A percentile compares a stretch with the other conserved stretches of the same genome.
These are phyloP conservation scores for Halcyon leucocephala DNA, from an alignment of 2,797 vertebrate species.

Conservation along the genomic window DNA sequence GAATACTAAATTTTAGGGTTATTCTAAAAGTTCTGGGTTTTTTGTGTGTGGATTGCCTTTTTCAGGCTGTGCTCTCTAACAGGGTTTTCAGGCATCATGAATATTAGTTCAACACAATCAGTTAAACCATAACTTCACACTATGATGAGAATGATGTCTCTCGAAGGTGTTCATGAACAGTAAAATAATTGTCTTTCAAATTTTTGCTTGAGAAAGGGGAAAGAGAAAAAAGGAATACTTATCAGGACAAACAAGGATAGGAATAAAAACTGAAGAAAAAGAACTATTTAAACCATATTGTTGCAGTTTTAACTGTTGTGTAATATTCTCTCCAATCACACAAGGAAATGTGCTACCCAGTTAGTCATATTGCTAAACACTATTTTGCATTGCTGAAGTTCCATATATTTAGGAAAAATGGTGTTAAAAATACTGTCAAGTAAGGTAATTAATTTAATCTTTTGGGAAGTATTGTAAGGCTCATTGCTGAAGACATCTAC, in stretches of 20 bases:
- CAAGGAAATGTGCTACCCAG: background rate
- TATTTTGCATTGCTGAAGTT: background rate
- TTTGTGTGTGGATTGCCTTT: background rate
- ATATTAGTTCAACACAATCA: background rate
- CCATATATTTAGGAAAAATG: background rate
- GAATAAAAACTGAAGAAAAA: background rate
- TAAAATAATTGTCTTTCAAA: background rate
- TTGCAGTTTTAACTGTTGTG: background rate
- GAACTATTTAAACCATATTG: background rate
- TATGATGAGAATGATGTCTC: background rate
- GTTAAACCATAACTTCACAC: rapidly evolving
- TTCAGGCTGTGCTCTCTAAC: background rate
- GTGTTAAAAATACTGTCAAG: background rate
- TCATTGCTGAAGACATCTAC: background rate
- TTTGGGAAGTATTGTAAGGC: background rate
- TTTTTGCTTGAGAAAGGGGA: background rate
- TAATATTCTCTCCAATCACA: background rate
- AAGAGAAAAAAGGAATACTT: background rate
- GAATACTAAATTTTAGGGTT: background rate
- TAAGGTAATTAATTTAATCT: background rate
- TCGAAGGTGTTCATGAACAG: background rate
- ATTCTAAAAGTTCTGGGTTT: background rate
- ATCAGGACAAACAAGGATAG: background rate
- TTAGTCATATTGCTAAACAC: background rate
- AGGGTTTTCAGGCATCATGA: background rate